Percentiles rank a stretch among this genome's conserved stretches.
These are phyloP conservation scores for Radopholus similis DNA, from an alignment of 1,140 invertebrate genomes.

Conservation along the genomic window DNA sequence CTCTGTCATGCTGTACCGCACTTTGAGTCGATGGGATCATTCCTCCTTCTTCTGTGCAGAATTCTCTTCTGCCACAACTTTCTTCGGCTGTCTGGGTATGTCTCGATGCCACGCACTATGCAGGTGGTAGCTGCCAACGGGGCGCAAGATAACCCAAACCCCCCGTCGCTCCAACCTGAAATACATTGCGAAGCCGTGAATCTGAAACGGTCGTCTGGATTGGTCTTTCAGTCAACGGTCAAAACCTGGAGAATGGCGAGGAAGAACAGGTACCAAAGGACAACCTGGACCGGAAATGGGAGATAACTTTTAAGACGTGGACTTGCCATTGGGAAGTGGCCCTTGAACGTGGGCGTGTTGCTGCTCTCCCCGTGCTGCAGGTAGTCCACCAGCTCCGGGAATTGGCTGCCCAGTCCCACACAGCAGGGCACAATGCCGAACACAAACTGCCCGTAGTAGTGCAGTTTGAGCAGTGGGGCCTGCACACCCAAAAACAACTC, in stretches of 20 bases:
- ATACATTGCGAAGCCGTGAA: slow-evolving; percentile 82
- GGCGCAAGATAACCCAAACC: no score
- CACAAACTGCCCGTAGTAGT: slow-evolving; percentile 74
- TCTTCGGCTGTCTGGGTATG: not conserved
- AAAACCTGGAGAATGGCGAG: slow-evolving; percentile 64
- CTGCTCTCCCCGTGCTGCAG: slow-evolving; percentile 34
- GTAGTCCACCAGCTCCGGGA: slow-evolving; percentile 45
- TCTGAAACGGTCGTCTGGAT: no score
- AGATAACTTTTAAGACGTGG: no score
- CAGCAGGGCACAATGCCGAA: slow-evolving; percentile 77
- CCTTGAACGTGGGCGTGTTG: slow-evolving; percentile 50
- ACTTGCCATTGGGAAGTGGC: slow-evolving; percentile 76
- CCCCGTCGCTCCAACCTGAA: slow-evolving; percentile 80
- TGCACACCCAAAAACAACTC: slow-evolving; percentile 20
- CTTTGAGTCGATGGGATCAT: no score
- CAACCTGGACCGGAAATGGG: slow-evolving; percentile 23
- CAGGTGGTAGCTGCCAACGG: no score
- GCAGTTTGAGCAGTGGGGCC: slow-evolving; percentile 72
- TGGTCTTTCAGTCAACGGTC: not conserved
- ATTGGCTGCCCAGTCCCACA: slow-evolving; percentile 44
- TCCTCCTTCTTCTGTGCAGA: not conserved
- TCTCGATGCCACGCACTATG: not conserved
- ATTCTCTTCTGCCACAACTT: not conserved
- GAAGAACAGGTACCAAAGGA: slow-evolving; percentile 89
- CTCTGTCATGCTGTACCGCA: no score